Percentiles rank a stretch among this genome's conserved stretches.
Conservation (phyloP, 2,113 vertebrate species). For the Actenoides lindsayi region DNA sequence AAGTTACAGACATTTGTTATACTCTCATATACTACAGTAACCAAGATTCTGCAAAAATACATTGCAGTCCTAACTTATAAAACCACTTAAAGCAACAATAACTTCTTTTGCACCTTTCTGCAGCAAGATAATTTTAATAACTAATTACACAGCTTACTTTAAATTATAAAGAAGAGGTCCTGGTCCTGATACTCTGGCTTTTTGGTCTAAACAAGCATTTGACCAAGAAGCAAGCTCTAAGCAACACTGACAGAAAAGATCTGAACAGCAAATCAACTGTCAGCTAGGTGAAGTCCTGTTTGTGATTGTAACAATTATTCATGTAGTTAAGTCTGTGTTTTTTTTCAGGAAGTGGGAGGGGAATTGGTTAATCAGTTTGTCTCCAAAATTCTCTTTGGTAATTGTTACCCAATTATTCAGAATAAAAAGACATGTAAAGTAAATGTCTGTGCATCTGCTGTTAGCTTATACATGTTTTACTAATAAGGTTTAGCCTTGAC, state of each 20-base stretch:
- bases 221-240: neutral
- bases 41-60: neutral
- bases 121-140: neutral
- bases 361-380: neutral
- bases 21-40: neutral
- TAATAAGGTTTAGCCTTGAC: neutral
- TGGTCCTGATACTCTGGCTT: neutral
- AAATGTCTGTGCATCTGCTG: neutral
- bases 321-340: fast-evolving
- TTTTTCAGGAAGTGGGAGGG: neutral
- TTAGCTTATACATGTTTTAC: neutral
- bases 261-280: neutral
- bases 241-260: neutral
- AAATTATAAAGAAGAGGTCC: neutral
- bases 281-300: neutral
- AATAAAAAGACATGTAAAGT: neutral
- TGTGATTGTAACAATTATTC: neutral
- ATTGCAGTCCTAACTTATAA: neutral
- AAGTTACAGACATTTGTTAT: neutral
- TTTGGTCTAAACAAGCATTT: neutral
- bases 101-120: neutral
- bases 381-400: neutral
- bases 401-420: neutral
- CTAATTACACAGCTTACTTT: neutral
- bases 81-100: neutral